Evolutionary conservation across 2,888 invertebrate genomes (phyloP).

Genomic region (Drosophila tanythrix): DNA sequence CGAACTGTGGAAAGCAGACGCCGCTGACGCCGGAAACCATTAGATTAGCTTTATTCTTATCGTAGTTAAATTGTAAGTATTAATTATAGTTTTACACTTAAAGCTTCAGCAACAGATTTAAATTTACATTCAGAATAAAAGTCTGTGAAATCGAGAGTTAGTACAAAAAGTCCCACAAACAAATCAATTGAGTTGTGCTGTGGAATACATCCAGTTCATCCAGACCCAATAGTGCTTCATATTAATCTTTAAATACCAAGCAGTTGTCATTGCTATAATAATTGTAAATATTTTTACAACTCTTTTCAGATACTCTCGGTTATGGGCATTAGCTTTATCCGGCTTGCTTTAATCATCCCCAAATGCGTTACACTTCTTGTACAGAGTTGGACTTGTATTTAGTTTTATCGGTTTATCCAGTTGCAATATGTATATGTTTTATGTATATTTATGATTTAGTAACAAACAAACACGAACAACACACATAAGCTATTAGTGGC

Average conservation of each 20-base stretch:
- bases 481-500: slow-evolving; percentile 33
- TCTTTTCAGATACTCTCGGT: slow-evolving; percentile 60
- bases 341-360: slow-evolving; percentile 45
- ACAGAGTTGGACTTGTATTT: slow-evolving; percentile 63
- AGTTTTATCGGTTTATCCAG: slow-evolving; percentile 53
- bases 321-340: slow-evolving; percentile 63
- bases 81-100: neutral
- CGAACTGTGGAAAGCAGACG: slow-evolving; percentile 60
- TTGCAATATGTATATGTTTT: slow-evolving; percentile 66
- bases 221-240: neutral
- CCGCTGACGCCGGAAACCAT: slow-evolving; percentile 57
- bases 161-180: neutral
- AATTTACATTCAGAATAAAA: neutral
- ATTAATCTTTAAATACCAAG: neutral
- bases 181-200: neutral
- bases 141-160: neutral
- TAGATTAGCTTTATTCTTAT: slow-evolving; percentile 38
- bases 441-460: slow-evolving; percentile 53
- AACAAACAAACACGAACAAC: slow-evolving; percentile 9
- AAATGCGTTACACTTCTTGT: slow-evolving; percentile 49
- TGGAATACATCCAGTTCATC: neutral
- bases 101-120: neutral
- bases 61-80: slow-evolving; percentile 72
- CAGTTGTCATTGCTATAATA: neutral
- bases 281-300: neutral